These are phyloP conservation scores for Tychaedon coryphoeus DNA, from an alignment of 2,113 vertebrate genomes.

Conservation along the genomic window DNA sequence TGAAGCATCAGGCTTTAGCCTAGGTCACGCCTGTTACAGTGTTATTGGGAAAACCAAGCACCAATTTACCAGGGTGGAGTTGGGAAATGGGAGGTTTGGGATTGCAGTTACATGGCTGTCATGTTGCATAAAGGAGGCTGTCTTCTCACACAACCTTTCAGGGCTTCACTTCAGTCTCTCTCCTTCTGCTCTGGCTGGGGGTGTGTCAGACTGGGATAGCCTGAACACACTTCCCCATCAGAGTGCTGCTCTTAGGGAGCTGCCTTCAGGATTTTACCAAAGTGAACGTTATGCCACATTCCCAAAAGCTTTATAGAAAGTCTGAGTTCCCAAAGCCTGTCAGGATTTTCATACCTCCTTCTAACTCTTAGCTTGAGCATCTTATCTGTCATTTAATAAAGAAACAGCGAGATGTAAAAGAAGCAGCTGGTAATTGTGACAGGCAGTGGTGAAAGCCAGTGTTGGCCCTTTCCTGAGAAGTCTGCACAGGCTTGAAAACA, in stretches of 20 bases:
- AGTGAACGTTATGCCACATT: fast-evolving
- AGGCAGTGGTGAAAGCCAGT: neutral
- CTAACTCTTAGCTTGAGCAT: neutral
- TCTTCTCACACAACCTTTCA: neutral
- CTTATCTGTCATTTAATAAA: neutral
- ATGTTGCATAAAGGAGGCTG: neutral
- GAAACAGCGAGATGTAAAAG: neutral
- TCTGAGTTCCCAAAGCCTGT: neutral
- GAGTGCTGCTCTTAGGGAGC: neutral
- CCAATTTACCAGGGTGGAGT: neutral
- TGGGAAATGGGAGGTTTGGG: neutral
- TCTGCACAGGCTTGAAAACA: neutral
- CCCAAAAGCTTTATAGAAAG: neutral
- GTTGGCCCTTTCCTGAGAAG: neutral
- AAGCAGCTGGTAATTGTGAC: neutral
- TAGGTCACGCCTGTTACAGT: neutral
- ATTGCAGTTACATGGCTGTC: neutral
- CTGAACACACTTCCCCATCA: neutral
- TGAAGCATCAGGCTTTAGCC: neutral
- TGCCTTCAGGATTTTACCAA: neutral
- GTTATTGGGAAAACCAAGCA: neutral
- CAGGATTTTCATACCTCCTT: neutral
- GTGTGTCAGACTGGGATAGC: neutral
- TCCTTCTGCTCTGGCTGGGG: neutral
- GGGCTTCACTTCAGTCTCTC: neutral